Conservation (phyloP, 2,113 vertebrate species). For the Otolemur garnettii region DNA sequence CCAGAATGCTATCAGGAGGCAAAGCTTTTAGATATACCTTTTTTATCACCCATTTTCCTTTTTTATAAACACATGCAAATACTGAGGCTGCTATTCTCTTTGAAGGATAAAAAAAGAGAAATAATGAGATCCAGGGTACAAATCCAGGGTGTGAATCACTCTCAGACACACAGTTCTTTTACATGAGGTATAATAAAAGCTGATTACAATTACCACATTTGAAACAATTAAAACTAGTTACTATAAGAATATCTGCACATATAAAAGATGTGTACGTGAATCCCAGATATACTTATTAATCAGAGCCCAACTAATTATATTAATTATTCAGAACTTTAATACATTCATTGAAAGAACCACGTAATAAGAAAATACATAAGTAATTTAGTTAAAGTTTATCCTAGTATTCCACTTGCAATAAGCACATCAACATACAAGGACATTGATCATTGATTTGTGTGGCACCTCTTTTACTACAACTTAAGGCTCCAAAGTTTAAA, state of each 20-base stretch:
- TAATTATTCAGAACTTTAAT: constrained; percentile 17
- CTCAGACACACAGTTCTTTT: neutral
- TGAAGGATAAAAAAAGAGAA: neutral
- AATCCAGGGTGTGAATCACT: neutral
- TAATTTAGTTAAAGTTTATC: constrained; percentile 38
- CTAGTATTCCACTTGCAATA: constrained; percentile 17
- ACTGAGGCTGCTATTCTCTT: neutral
- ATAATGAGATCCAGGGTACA: neutral
- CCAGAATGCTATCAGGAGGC: neutral
- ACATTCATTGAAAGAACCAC: constrained; percentile 38
- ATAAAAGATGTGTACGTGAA: neutral
- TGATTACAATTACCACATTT: neutral
- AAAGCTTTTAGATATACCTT: neutral
- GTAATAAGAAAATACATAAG: neutral
- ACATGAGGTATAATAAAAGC: constrained; percentile 39
- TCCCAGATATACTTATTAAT: constrained; percentile 5
- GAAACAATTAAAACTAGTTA: constrained; percentile 6
- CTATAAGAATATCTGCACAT: constrained; percentile 5
- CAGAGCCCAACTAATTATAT: constrained; percentile 34
- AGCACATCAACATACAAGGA: neutral
- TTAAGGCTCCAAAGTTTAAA: constrained; percentile 57
- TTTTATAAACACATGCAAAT: neutral
- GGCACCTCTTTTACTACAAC: constrained; percentile 23
- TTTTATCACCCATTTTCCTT: neutral
- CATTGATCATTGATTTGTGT: constrained; percentile 22